Conservation (phyloP, 2,888 invertebrate species). For the Gymnosoma rotundatum region DNA sequence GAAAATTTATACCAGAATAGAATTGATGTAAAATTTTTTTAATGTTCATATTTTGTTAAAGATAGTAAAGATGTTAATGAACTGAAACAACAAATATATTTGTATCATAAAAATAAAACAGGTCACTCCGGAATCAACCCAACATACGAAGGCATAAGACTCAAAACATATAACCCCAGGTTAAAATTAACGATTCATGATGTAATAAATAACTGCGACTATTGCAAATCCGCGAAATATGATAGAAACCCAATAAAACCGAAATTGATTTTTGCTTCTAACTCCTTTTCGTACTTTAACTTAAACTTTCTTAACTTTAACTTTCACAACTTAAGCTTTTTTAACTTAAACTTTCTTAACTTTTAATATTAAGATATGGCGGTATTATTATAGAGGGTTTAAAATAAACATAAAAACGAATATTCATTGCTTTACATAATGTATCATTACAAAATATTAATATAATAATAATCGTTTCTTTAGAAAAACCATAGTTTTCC, state of each 20-base stretch:
- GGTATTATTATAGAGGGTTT: too few relatives aligned
- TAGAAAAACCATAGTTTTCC: background rate
- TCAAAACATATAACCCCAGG: conserved; percentile 23
- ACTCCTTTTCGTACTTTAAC: too few relatives aligned
- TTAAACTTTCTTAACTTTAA: too few relatives aligned
- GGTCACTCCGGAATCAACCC: conserved; percentile 38
- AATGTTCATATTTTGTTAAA: conserved; percentile 7
- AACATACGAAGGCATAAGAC: conserved; percentile 36
- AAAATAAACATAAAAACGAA: too few relatives aligned
- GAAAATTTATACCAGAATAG: too few relatives aligned
- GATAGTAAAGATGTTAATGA: conserved; percentile 2
- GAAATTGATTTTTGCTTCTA: too few relatives aligned
- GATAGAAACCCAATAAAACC: conserved; percentile 45
- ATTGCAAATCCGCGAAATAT: background rate
- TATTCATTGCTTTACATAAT: too few relatives aligned
- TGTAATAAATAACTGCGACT: conserved; percentile 42
- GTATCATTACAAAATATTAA: too few relatives aligned
- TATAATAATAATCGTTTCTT: too few relatives aligned
- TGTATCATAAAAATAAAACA: conserved; percentile 38
- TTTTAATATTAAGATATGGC: too few relatives aligned
- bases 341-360: too few relatives aligned
- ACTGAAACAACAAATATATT: conserved; percentile 13
- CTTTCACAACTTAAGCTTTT: too few relatives aligned
- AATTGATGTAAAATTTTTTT: conserved; percentile 30
- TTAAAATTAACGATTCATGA: conserved; percentile 23